Evolutionary conservation across 2,888 invertebrate genomes (phyloP).

Genomic region (Mesorhabditis spiculigera): DNA sequence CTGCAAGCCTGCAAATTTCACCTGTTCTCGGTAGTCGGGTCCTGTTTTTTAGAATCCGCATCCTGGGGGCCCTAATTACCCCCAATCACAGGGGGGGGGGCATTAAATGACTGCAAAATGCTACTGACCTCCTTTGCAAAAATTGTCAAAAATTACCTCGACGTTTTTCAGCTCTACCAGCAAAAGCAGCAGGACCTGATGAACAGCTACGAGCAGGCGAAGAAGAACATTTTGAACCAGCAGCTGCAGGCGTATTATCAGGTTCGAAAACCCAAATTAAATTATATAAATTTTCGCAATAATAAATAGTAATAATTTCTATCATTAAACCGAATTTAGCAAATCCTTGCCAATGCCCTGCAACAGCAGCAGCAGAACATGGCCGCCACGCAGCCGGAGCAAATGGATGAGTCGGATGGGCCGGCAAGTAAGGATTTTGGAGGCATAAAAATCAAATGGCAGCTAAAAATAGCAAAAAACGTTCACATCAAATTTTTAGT

Average conservation of each 20-base stretch:
- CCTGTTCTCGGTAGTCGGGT: too few species aligned
- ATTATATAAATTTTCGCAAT: neutral
- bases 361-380: neutral
- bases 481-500: conserved; percentile 7
- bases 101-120: too few species aligned
- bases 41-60: too few species aligned
- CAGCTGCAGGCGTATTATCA: conserved; percentile 38
- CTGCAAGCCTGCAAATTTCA: too few species aligned
- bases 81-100: too few species aligned
- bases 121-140: too few species aligned
- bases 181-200: conserved; percentile 53
- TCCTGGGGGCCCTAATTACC: too few species aligned
- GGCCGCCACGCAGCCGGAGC: neutral
- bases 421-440: neutral
- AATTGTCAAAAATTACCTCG: too few species aligned
- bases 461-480: neutral
- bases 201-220: conserved; percentile 36
- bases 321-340: neutral
- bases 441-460: neutral
- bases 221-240: conserved; percentile 36
- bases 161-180: conserved; percentile 37
- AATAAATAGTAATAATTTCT: neutral
- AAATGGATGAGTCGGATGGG: conserved; percentile 3
- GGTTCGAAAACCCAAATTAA: neutral
- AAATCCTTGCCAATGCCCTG: neutral